A percentile compares a stretch with the other conserved stretches of the same genome.
phyloP scores from a whole-genome alignment of 2,113 vertebrate species.

The Myrmophylax atrothorax region DNA sequence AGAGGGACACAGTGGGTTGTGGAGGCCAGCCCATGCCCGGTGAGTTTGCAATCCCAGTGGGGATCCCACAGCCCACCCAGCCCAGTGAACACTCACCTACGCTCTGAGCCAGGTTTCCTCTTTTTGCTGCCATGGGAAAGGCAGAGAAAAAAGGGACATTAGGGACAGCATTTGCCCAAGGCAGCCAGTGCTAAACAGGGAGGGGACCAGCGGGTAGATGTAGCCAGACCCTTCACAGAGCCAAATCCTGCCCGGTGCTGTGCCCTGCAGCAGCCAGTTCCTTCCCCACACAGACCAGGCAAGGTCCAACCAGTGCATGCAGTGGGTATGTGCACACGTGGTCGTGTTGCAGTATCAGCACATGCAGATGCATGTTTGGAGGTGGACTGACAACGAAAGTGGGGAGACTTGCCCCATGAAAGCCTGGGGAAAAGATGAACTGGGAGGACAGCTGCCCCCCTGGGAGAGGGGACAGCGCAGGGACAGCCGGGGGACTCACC shows the following conservation, averaged over 20 bases:
- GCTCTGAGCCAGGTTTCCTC: constrained; percentile 76
- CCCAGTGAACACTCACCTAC: constrained; percentile 68
- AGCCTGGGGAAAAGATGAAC: not conserved
- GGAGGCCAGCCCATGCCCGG: accelerated
- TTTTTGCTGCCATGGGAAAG: constrained; percentile 76
- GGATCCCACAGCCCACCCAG: not conserved
- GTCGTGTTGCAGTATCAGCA: not conserved
- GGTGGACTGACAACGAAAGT: not conserved
- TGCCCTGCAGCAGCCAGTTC: not conserved
- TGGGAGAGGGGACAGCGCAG: not conserved
- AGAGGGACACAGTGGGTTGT: not conserved
- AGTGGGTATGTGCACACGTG: not conserved
- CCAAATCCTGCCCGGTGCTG: not conserved
- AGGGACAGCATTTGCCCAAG: not conserved
- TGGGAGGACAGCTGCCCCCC: not conserved
- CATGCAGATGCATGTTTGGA: not conserved
- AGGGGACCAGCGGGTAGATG: accelerated
- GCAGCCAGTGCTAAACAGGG: not conserved
- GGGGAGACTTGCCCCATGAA: not conserved
- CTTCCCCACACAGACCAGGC: not conserved
- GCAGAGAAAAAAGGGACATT: constrained; percentile 50
- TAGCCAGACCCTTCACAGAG: not conserved
- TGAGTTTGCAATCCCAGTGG: not conserved
- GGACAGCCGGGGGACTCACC: constrained; percentile 76
- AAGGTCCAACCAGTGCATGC: not conserved